Conservation (phyloP, 2,113 vertebrate species). For the Pithys albifrons region DNA sequence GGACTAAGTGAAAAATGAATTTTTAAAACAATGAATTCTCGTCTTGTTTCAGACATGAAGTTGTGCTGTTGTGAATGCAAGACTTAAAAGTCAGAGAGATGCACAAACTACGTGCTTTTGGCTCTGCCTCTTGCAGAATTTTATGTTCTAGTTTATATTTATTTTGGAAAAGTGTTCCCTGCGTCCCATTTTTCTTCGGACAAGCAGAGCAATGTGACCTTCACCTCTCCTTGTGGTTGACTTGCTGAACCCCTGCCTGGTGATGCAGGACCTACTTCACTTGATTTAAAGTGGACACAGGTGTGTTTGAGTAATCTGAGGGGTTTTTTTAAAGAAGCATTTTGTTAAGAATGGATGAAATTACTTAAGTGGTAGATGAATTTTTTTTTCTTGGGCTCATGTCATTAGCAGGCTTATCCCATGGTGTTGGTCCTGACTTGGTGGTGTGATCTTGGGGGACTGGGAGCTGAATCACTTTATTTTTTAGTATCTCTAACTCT, state of each 20-base stretch:
- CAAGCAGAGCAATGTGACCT: neutral
- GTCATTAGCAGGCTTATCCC: neutral
- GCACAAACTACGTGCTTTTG: neutral
- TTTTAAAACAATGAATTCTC: neutral
- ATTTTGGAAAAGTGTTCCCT: neutral
- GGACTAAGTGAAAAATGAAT: neutral
- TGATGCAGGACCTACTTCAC: neutral
- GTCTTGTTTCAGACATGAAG: neutral
- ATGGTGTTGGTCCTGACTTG: neutral
- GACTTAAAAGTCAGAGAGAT: neutral
- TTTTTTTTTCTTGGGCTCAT: neutral
- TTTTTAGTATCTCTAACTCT: no score
- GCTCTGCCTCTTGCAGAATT: neutral
- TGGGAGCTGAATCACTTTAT: neutral
- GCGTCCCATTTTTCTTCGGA: neutral
- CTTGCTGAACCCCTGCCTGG: neutral
- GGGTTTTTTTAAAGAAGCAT: neutral
- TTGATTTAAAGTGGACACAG: slow-evolving; percentile 8
- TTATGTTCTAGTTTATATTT: neutral
- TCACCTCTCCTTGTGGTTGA: neutral
- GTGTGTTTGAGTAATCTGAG: neutral
- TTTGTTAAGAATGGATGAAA: neutral
- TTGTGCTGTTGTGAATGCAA: neutral
- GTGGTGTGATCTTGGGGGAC: neutral
- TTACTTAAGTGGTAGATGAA: neutral